These are phyloP conservation scores for Cervus canadensis DNA, from an alignment of 2,113 vertebrate species.

Conservation along the genomic window DNA sequence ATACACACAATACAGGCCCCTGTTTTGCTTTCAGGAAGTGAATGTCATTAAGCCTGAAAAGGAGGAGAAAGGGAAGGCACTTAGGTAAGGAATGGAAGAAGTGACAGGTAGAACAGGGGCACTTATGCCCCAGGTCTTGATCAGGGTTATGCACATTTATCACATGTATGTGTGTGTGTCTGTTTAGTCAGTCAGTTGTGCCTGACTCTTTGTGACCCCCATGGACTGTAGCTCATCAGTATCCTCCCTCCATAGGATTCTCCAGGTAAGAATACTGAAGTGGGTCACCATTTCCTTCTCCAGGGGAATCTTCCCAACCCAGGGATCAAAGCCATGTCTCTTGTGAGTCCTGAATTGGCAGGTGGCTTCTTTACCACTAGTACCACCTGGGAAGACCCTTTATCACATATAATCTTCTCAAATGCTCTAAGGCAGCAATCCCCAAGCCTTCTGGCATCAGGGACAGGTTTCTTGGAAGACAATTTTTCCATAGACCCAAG, in stretches of 20 bases:
- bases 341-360: neutral
- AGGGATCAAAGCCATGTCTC: neutral
- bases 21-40: neutral
- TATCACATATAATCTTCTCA: neutral
- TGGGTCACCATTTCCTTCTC: neutral
- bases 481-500: neutral
- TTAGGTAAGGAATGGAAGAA: neutral
- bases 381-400: neutral
- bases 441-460: neutral
- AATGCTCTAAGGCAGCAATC: neutral
- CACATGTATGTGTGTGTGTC: neutral
- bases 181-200: neutral
- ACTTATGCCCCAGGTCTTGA: neutral
- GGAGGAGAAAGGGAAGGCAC: neutral
- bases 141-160: neutral
- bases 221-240: neutral
- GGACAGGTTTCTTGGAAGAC: neutral
- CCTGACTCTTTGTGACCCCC: neutral
- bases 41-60: neutral
- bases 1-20: neutral
- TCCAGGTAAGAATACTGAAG: neutral
- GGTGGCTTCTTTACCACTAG: neutral
- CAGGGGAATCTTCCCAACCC: neutral
- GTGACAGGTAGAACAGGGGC: rapidly evolving
- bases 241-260: neutral